Evolutionary conservation across 2,797 vertebrate species (phyloP).

Genomic region (Myotis pilosus): DNA sequence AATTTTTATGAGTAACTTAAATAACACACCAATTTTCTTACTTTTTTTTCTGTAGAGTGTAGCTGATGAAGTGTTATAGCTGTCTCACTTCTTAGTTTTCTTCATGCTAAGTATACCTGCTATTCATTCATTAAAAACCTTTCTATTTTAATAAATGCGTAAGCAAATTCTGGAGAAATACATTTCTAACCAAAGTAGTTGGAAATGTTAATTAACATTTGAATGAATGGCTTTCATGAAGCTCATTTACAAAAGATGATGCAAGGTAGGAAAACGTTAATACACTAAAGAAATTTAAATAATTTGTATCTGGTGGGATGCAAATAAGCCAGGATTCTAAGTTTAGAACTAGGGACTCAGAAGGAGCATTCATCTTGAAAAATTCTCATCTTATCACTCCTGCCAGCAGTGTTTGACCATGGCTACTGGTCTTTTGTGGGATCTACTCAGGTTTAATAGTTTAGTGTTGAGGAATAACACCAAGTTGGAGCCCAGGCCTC

Average conservation of each 20-base stretch:
- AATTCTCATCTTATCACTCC: neutral
- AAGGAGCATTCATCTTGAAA: neutral
- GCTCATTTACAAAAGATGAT: slow-evolving; percentile 9
- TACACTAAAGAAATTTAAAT: neutral
- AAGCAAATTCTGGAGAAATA: neutral
- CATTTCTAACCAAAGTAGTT: neutral
- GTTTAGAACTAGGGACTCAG: fast-evolving
- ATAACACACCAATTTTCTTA: neutral
- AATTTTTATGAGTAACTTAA: neutral
- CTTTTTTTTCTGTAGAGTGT: neutral
- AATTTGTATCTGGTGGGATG: neutral
- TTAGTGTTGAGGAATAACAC: neutral
- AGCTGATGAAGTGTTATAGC: neutral
- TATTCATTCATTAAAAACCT: neutral
- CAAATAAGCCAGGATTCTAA: neutral
- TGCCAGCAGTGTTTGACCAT: neutral
- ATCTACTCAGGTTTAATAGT: neutral
- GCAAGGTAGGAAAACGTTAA: neutral
- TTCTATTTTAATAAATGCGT: neutral
- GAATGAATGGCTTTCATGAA: neutral
- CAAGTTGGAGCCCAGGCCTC: neutral
- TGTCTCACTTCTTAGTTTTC: neutral
- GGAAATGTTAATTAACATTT: slow-evolving; percentile 9
- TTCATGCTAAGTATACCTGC: neutral
- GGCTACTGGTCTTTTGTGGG: neutral